These are phyloP conservation scores for Poeciliopsis turrubarensis DNA, from an alignment of 2,113 vertebrate species.

Conservation along the genomic window DNA sequence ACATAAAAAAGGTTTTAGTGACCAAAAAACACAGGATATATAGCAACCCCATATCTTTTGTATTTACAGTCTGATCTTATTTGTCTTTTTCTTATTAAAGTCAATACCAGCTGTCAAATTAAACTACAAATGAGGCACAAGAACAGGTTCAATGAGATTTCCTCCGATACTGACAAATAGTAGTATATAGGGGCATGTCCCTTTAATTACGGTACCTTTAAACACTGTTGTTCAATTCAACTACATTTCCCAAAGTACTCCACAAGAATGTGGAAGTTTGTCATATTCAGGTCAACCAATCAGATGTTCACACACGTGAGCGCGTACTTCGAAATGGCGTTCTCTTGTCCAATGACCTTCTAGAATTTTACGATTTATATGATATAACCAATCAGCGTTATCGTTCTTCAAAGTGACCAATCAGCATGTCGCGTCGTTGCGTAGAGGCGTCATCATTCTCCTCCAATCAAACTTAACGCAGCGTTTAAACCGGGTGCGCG, in stretches of 20 bases:
- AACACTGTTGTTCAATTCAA: slow-evolving; percentile 35
- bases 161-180: not conserved
- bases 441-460: not conserved
- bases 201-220: slow-evolving; percentile 78
- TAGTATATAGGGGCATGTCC: slow-evolving; percentile 23
- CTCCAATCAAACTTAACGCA: slow-evolving; percentile 66
- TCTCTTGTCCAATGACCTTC: slow-evolving; percentile 63
- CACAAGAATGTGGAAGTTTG: not conserved
- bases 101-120: not conserved
- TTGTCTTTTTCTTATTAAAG: no score
- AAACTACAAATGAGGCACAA: not conserved
- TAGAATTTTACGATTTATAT: slow-evolving; percentile 38
- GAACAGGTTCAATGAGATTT: not conserved
- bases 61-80: not conserved
- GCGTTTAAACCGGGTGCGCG: slow-evolving; percentile 81
- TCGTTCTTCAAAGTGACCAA: slow-evolving; percentile 42
- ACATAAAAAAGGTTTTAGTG: not conserved
- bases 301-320: slow-evolving; percentile 23
- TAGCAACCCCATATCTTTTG: not conserved
- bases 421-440: not conserved
- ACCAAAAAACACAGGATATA: not conserved
- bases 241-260: slow-evolving; percentile 64
- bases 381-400: slow-evolving; percentile 47
- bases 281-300: slow-evolving; percentile 66
- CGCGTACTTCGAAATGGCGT: slow-evolving; percentile 82